Conservation (phyloP, 2,113 vertebrate species). For the Spermophilus dauricus region DNA sequence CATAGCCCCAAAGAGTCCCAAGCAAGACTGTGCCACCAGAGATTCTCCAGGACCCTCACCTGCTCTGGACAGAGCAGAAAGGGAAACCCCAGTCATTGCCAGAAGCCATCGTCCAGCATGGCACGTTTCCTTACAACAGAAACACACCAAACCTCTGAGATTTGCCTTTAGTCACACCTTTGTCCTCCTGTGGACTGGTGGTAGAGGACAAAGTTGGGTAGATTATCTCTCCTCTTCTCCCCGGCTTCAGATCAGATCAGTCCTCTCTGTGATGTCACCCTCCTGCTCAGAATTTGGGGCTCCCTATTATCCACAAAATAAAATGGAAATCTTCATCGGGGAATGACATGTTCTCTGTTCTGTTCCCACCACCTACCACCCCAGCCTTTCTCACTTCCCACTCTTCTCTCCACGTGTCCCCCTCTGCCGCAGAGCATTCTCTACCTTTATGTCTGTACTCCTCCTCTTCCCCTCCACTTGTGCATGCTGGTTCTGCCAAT, state of each 20-base stretch:
- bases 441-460: neutral
- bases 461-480: neutral
- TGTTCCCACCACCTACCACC: neutral
- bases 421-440: neutral
- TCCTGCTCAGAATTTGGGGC: neutral
- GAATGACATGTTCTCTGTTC: neutral
- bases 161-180: neutral
- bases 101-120: neutral
- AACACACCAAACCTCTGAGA: too few species aligned
- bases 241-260: neutral
- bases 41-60: neutral
- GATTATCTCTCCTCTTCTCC: neutral
- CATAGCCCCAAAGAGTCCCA: neutral
- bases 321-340: neutral
- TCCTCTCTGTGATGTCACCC: neutral
- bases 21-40: neutral
- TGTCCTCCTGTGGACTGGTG: neutral
- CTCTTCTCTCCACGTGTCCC: neutral
- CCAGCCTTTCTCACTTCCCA: neutral
- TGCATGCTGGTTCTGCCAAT: neutral
- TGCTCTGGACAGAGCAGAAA: neutral
- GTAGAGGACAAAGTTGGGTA: neutral
- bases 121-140: neutral
- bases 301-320: neutral
- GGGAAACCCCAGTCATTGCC: neutral